Conservation (phyloP, 2,888 invertebrate genomes). For the Caenorhabditis becei region DNA sequence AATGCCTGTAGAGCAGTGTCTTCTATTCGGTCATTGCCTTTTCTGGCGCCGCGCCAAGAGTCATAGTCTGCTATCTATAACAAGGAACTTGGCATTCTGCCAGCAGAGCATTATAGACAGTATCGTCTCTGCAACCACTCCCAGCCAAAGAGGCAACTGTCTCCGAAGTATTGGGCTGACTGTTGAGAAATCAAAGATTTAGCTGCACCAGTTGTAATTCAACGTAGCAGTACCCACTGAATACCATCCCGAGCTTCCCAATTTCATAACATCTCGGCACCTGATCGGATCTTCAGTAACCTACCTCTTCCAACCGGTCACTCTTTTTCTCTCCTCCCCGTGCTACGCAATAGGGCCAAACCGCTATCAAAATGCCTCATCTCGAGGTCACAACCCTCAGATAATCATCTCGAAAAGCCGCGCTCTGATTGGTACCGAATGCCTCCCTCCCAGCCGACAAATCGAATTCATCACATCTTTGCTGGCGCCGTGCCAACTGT, state of each 20-base stretch:
- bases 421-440: slow-evolving; percentile 41
- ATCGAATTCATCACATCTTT: slow-evolving; percentile 24
- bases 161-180: background rate
- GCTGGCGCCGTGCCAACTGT: slow-evolving; percentile 54
- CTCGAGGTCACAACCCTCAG: slow-evolving; percentile 50
- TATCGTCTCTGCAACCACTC: too few relatives aligned
- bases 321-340: slow-evolving; percentile 22
- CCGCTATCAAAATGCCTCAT: slow-evolving; percentile 57
- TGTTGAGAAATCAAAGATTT: too few relatives aligned
- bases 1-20: too few relatives aligned
- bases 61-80: too few relatives aligned
- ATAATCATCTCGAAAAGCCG: slow-evolving; percentile 55
- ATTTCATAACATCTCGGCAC: too few relatives aligned
- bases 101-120: too few relatives aligned
- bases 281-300: background rate
- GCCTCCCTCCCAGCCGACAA: slow-evolving; percentile 13
- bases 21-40: too few relatives aligned
- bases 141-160: background rate
- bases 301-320: background rate
- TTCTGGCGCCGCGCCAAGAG: too few relatives aligned
- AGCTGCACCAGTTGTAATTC: too few relatives aligned
- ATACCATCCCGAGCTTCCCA: too few relatives aligned
- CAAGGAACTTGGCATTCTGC: too few relatives aligned
- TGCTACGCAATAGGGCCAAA: slow-evolving; percentile 51
- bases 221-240: too few relatives aligned